Evolutionary conservation across 2,888 invertebrate genomes (phyloP), one percentile per base, ranked within the genome.

Genomic region (Carabus problematicus): DNA sequence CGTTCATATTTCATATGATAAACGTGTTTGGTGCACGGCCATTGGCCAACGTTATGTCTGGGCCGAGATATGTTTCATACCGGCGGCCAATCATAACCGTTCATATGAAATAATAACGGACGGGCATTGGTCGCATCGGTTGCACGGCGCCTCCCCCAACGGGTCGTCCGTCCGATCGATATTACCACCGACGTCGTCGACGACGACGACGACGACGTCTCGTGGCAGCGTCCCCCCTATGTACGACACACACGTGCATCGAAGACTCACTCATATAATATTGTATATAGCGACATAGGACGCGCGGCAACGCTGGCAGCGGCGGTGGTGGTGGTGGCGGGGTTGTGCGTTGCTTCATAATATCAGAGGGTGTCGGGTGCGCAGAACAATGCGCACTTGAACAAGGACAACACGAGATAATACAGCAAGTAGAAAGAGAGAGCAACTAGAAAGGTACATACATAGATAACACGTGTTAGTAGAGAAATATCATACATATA

Each of bases 21-120:
- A 78, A 75, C 29, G 29, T 29, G 29, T 6, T 72, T 67, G 8
- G 7, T 60, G 43, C 72, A 61, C 72, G 71, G 70, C 72, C 73
- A 78, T 78, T 77, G 78, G 78, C 67, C 73, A 72, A 29, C 60
- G 40, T 62, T 61, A 85, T 85, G 82, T 84, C 29, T 29, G 29
- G 29, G 29, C 29, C 41, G 85, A 52, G 67, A 67, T 67, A 64
- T 75, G 76, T 72, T 71, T 67, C 84, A 84, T 84, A 84, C 83
- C 84, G 81, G 78, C 78, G 81, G 73, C 80, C 83, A 80, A 87
- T 87, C 84, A 84, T 85, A 78, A 78, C 82, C 82, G 79, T 74
- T 84, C 84, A 86, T 87, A 87, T 87, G 85, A 87, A 87, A 87
- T 86, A 86, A 87, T 87, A 87, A 84, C 85, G 83, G 74, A 76